Base-by-base conservation (phyloP, 53 echinoderm and acorn worm species). In the Mesocentrotus franciscanus region DNA sequence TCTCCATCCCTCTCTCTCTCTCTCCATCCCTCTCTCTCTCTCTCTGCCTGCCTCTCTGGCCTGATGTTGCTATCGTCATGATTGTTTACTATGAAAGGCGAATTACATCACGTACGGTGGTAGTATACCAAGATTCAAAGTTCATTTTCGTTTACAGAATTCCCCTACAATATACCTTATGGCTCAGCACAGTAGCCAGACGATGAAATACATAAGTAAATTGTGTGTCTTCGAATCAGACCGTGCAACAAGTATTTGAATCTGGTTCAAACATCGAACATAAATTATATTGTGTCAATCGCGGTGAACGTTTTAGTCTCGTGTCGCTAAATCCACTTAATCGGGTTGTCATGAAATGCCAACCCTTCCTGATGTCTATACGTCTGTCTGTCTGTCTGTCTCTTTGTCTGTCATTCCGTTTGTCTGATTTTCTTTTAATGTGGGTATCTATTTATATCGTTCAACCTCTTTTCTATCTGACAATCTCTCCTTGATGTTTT, bases 121-220 rank as follows among this genome's bases (percentile, higher is more conserved):
- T 39, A 30, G 29, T 26, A 29, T 9, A 79, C 20, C 79, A 79
- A 39, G 36, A 39, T 20, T 81, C 81, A 81, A 81, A 81, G 81
- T 81, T 81, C 81, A 81, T 42, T 81, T 81, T 76, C 76, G 76
- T 76, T 76, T 29, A 42, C 1, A 74, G 32, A 81, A 81, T 39
- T 39, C 36, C 39, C 35, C 36, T 32, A 76, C 10, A 33, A 32
- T 32, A 76, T 10, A 4, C 11, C 13, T 33, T 33, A 33, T 15
- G 9, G 33, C 76, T 76, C 22, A 68, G 24, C 26, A 26, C 68
- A 68, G 8, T 68, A 20, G 26, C 68, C 68, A 24, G 68, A 68
- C 22, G 68, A 24, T 24, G 24, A 68, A 49, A 68, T 24, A 6
- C 9, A 68, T 24, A 68, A 26, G 68, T 20, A 68, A 68, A 68